Evolutionary conservation across 2,888 invertebrate genomes (phyloP).

Genomic region (Nemotelus nigrinus): DNA sequence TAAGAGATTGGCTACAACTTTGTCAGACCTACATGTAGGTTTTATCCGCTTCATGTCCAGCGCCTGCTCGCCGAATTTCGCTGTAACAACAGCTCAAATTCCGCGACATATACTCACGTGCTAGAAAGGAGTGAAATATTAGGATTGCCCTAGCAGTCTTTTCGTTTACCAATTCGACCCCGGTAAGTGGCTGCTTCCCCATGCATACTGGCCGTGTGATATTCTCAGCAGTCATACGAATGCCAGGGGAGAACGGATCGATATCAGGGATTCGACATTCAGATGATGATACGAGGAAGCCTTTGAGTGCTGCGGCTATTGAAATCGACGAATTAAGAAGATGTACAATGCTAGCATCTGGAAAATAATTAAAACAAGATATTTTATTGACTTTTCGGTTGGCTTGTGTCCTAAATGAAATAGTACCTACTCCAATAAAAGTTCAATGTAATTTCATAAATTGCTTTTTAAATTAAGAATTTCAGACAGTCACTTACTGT

Average conservation of each 20-base stretch:
- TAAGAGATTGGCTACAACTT: too few relatives aligned
- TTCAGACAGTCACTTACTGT: too few relatives aligned
- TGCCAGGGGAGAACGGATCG: conserved; percentile 69
- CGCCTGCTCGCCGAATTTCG: conserved; percentile 57
- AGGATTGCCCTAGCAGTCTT: conserved; percentile 56
- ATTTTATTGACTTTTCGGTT: too few relatives aligned
- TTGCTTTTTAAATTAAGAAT: too few relatives aligned
- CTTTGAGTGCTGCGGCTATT: conserved; percentile 52
- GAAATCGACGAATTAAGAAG: too few relatives aligned
- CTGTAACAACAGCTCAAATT: conserved; percentile 59
- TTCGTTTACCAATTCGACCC: conserved; percentile 55
- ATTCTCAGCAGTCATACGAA: conserved; percentile 64
- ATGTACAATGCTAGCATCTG: too few relatives aligned
- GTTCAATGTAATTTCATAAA: too few relatives aligned
- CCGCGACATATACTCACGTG: conserved; percentile 54
- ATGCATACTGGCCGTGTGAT: conserved; percentile 62
- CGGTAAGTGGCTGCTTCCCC: conserved; percentile 62
- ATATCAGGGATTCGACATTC: conserved; percentile 73
- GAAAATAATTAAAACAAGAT: too few relatives aligned
- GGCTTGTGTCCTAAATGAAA: too few relatives aligned
- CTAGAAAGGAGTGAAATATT: conserved; percentile 55
- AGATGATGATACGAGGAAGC: conserved; percentile 67
- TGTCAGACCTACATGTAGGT: conserved; percentile 10
- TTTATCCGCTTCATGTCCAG: conserved; percentile 55
- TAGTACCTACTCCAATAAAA: too few relatives aligned